Base-by-base conservation (phyloP, 1,140 invertebrate genomes). In the Pseudomyrmex gracilis region DNA sequence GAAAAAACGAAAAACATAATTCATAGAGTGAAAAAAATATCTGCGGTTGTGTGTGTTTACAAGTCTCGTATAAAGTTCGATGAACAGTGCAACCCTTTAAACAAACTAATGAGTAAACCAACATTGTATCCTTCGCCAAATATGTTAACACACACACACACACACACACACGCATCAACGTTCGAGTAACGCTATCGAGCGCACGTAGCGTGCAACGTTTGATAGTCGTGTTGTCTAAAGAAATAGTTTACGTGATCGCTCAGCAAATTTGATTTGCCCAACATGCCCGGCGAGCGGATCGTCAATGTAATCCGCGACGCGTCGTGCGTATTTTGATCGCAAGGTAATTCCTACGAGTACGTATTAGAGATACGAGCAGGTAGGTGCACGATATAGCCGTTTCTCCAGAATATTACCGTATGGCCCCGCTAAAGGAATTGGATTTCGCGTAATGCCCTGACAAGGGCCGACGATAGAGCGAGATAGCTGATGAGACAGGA, bases 341-440 rank as follows among this genome's bases (percentile, higher is more conserved):
- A 70, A 47, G 47, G 34, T 63, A 73, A 57, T 43, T 60, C 4
- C 45, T 15, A 60, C 60, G n/a, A n/a, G n/a, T n/a, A n/a, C n/a
- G n/a, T n/a, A n/a, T n/a, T n/a, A n/a, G n/a, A n/a, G n/a, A n/a
- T n/a, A n/a, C n/a, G 13, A 57, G 63, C 77, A 83, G 45, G 68
- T 74, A 73, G 61, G 85, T 47, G 43, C 22, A 66, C 68, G 71
- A 80, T 77, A 45, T 68, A 24, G 53, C 45, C 67, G 61, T 66
- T n/a, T n/a, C 84, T 84, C 57, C 51, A 77, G 84, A 78, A 89
- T 90, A 90, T 88, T 89, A 88, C 78, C 86, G 80, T 89, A 76
- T 63, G 84, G 70, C 71, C 71, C 55, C 51, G 66, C 49, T 58
- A 85, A 90, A 90, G 88, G 88, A 90, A 90, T 90, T 90, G 85